These are phyloP conservation scores for Euclidia mi DNA, from an alignment of 2,888 invertebrate species.

Conservation along the genomic window DNA sequence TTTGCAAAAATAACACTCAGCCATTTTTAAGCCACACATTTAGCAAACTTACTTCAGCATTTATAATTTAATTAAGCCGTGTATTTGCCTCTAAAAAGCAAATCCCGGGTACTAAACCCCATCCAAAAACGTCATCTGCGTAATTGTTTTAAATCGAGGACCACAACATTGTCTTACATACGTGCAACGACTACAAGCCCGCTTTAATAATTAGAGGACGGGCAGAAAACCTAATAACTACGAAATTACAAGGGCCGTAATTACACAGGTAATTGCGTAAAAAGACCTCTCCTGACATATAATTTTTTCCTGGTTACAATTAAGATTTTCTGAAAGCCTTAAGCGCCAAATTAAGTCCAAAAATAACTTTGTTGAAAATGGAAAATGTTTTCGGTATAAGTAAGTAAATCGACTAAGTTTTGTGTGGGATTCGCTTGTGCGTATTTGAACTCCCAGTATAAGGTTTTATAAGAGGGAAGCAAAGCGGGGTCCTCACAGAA, in stretches of 20 bases:
- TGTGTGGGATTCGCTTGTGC: no score
- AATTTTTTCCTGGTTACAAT: conserved; percentile 43
- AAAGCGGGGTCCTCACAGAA: no score
- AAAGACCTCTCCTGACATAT: conserved; percentile 20
- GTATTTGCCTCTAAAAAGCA: not conserved
- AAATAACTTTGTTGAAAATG: conserved; percentile 24
- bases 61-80: not conserved
- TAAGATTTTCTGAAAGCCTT: conserved; percentile 25
- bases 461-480: no score
- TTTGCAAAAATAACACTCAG: no score
- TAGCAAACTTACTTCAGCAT: not conserved
- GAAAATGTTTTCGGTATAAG: conserved; percentile 14
- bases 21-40: no score
- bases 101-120: conserved; percentile 7
- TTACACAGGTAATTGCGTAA: conserved; percentile 50
- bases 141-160: conserved; percentile 30
- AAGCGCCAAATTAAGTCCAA: conserved; percentile 13
- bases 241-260: conserved; percentile 51
- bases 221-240: conserved; percentile 37
- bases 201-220: conserved; percentile 38
- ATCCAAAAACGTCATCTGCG: conserved; percentile 12
- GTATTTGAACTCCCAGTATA: no score
- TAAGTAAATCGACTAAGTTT: conserved; percentile 2
- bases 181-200: conserved; percentile 34
- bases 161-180: conserved; percentile 21